Evolutionary conservation across 2,113 vertebrate species (phyloP).

Genomic region (Penelope pileata): DNA sequence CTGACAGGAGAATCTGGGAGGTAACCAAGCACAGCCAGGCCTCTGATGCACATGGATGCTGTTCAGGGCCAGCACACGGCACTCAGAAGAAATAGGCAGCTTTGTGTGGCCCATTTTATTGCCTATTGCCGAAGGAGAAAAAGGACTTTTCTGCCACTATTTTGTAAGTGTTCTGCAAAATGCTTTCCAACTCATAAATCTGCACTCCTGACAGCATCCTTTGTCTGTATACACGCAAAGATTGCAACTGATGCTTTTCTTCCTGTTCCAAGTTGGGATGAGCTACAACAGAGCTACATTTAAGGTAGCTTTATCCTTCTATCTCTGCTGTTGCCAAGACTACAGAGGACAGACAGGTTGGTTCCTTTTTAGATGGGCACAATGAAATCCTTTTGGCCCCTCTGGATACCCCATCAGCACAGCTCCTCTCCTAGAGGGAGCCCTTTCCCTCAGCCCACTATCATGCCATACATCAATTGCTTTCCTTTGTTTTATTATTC

Average conservation of each 20-base stretch:
- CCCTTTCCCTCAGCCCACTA: background rate
- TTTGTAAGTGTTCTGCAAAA: background rate
- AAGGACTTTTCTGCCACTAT: background rate
- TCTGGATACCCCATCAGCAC: background rate
- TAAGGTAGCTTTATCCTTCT: background rate
- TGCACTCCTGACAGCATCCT: background rate
- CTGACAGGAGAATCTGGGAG: background rate
- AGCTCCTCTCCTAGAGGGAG: background rate
- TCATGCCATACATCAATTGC: background rate
- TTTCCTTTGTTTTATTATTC: background rate
- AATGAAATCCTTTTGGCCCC: background rate
- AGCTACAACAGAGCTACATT: background rate
- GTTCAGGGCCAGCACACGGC: background rate
- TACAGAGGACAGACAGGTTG: background rate
- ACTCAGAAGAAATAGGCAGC: background rate
- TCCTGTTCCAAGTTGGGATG: background rate
- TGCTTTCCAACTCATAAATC: background rate
- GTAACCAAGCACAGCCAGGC: background rate
- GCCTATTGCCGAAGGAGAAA: background rate
- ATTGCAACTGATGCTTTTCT: background rate
- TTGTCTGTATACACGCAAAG: background rate
- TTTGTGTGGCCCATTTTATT: background rate
- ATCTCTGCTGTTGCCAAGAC: background rate
- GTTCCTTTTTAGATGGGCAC: background rate
- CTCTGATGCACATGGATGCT: background rate